Evolutionary conservation across 2,797 vertebrate genomes (phyloP).

Genomic region (Gymnothorax javanicus): DNA sequence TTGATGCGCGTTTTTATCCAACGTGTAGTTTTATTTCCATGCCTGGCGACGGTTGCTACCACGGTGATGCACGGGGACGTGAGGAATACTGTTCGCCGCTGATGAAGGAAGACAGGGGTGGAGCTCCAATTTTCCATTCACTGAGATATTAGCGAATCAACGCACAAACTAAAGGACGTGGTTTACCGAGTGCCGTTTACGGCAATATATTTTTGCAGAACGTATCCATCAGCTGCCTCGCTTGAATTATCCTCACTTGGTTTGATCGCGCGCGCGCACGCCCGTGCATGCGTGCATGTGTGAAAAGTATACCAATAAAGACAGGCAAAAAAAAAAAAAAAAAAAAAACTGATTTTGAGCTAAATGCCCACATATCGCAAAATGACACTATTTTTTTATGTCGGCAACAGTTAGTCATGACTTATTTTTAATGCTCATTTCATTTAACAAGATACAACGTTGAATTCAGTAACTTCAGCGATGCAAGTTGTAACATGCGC

Average conservation of each 20-base stretch:
- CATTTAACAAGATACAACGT: too few species aligned
- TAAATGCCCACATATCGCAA: too few species aligned
- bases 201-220: not conserved
- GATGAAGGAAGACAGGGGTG: not conserved
- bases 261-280: not conserved
- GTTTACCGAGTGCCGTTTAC: not conserved
- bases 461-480: too few species aligned
- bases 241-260: not conserved
- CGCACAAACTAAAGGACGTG: not conserved
- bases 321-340: too few species aligned
- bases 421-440: too few species aligned
- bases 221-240: not conserved
- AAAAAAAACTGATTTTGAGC: too few species aligned
- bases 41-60: constrained; percentile 7
- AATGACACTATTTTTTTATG: too few species aligned
- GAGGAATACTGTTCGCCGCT: not conserved
- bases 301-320: not conserved
- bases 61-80: constrained; percentile 8
- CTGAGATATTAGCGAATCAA: constrained; percentile 17
- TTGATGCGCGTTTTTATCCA: constrained; percentile 15
- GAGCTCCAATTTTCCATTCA: constrained; percentile 12
- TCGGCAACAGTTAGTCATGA: too few species aligned
- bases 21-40: constrained; percentile 19
- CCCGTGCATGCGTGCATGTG: not conserved
- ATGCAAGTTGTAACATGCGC: too few species aligned